Evolutionary conservation across 2,888 invertebrate genomes (phyloP).

Genomic region (Melanostoma scalare): DNA sequence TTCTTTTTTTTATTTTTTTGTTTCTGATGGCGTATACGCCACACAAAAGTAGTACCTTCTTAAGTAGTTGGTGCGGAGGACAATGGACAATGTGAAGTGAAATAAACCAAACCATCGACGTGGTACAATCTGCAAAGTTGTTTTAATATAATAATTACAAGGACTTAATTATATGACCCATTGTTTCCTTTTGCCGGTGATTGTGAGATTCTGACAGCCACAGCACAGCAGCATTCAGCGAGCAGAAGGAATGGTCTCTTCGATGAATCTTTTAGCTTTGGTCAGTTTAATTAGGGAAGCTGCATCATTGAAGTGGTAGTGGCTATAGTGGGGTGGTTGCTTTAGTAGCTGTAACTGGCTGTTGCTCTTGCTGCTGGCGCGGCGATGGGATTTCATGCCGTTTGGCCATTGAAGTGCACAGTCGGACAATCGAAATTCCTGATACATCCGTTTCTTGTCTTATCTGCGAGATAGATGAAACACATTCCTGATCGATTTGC

Average conservation of each 20-base stretch:
- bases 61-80: constrained; percentile 47
- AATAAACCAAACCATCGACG: constrained; percentile 50
- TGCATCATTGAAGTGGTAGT: background rate
- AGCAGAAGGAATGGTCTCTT: constrained; percentile 33
- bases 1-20: background rate
- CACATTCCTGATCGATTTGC: constrained; percentile 63
- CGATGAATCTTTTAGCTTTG: constrained; percentile 45
- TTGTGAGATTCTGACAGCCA: constrained; percentile 23
- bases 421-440: constrained; percentile 53
- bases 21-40: background rate
- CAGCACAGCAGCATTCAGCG: constrained; percentile 11
- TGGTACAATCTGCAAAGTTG: constrained; percentile 63
- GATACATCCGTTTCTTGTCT: constrained; percentile 52
- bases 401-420: constrained; percentile 11
- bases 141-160: constrained; percentile 73
- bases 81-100: constrained; percentile 49
- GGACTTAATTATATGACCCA: constrained; percentile 72
- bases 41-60: constrained; percentile 29
- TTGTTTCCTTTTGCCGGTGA: constrained; percentile 63
- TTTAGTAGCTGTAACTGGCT: background rate
- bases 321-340: background rate
- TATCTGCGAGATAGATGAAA: constrained; percentile 63
- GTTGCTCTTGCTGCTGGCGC: background rate
- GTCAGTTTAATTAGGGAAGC: constrained; percentile 64
- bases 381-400: constrained; percentile 30